phyloP scores from a whole-genome alignment of 2,888 invertebrate genomes.

The Magallana nippona region DNA sequence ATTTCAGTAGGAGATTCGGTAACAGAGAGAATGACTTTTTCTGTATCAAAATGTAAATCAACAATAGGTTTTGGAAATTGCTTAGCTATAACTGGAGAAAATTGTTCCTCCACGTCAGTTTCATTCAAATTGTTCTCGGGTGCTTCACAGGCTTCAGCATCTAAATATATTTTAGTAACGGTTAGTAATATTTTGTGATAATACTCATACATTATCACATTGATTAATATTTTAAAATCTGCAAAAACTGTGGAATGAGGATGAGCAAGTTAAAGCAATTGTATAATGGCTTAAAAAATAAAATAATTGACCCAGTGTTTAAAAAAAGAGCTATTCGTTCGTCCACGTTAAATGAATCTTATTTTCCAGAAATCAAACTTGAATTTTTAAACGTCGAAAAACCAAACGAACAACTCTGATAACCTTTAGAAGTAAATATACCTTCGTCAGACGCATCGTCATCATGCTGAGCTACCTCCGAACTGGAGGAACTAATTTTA shows the following conservation, averaged over 20 bases:
- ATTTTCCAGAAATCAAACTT: neutral
- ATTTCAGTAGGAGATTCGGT: constrained; percentile 67
- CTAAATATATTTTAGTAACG: constrained; percentile 52
- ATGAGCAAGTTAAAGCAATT: too few relatives aligned
- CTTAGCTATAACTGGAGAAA: constrained; percentile 67
- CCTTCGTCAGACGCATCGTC: constrained; percentile 70
- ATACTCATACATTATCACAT: neutral
- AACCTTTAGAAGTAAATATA: constrained; percentile 46
- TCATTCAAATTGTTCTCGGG: constrained; percentile 78
- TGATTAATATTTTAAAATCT: neutral
- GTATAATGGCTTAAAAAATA: neutral
- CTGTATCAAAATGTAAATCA: constrained; percentile 75
- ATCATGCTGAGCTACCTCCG: constrained; percentile 74
- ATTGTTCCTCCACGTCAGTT: constrained; percentile 76
- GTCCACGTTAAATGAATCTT: neutral
- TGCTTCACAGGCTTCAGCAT: constrained; percentile 66
- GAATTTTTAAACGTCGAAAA: neutral
- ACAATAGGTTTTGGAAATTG: constrained; percentile 74
- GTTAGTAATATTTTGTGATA: neutral
- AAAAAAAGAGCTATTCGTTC: neutral
- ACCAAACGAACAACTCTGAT: neutral
- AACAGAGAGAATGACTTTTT: constrained; percentile 60
- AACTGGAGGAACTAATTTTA: constrained; percentile 72
- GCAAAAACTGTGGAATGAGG: neutral
- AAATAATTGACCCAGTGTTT: constrained; percentile 15